Conservation (phyloP, 2,888 invertebrate species). For the Ophion slaviceki region DNA sequence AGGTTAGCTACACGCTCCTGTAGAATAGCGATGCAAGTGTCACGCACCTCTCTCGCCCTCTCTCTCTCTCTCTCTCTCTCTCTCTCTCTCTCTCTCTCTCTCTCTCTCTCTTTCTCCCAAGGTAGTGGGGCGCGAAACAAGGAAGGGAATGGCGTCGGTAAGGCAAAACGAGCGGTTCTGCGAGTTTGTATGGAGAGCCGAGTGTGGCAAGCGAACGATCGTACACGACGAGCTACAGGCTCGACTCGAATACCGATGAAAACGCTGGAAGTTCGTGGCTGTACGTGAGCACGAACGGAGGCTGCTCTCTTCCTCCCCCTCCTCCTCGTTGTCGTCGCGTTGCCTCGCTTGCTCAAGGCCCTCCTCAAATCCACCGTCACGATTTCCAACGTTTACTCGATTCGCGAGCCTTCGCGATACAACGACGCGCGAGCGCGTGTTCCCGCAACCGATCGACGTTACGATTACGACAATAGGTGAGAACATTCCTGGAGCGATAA, state of each 20-base stretch:
- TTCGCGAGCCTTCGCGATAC: neutral
- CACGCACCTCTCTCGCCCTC: neutral
- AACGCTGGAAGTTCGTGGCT: slow-evolving; percentile 70
- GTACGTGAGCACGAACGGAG: slow-evolving; percentile 71
- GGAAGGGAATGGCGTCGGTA: slow-evolving; percentile 74
- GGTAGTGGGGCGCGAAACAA: slow-evolving; percentile 44
- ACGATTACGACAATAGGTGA: too few relatives aligned
- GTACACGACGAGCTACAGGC: slow-evolving; percentile 34
- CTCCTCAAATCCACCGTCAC: slow-evolving; percentile 10
- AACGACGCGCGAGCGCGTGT: too few relatives aligned
- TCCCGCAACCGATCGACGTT: too few relatives aligned
- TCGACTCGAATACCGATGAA: slow-evolving; percentile 69
- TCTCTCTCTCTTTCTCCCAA: neutral
- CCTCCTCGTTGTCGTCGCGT: neutral
- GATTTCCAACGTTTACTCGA: neutral
- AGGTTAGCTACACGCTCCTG: too few relatives aligned
- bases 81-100: neutral
- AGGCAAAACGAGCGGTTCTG: slow-evolving; percentile 57
- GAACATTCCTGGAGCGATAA: too few relatives aligned
- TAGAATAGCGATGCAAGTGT: too few relatives aligned
- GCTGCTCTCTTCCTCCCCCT: slow-evolving; percentile 49
- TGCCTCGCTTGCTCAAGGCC: slow-evolving; percentile 12
- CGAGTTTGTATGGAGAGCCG: slow-evolving; percentile 21
- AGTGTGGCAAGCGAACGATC: slow-evolving; percentile 36
- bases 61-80: neutral